phyloP scores from a whole-genome alignment of 2,113 vertebrate genomes.

The Corythornis cristatus region DNA sequence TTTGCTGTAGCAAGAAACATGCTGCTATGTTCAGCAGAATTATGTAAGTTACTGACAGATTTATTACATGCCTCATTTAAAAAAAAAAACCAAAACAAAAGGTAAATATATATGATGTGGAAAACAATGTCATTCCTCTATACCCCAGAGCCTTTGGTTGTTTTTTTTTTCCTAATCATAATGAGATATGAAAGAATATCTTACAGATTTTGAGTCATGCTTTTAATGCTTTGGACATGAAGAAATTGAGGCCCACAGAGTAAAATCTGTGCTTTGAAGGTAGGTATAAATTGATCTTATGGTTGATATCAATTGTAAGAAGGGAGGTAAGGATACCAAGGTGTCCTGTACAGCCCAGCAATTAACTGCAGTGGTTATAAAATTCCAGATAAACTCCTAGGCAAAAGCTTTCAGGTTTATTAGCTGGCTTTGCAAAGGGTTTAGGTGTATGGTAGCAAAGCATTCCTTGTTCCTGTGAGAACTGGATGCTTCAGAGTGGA shows the following conservation, averaged over 20 bases:
- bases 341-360: neutral
- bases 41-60: neutral
- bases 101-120: neutral
- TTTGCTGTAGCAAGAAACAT: neutral
- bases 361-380: neutral
- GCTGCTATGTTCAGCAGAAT: neutral
- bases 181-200: neutral
- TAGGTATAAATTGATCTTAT: neutral
- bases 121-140: neutral
- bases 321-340: neutral
- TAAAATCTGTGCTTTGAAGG: neutral
- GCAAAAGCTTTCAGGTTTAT: neutral
- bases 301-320: neutral
- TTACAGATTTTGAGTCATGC: neutral
- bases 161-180: neutral
- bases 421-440: neutral
- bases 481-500: neutral
- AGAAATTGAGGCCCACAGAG: neutral
- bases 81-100: neutral
- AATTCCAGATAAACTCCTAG: neutral
- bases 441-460: neutral
- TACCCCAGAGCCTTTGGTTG: neutral
- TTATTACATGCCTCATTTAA: neutral
- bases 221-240: neutral
- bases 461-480: neutral